Evolutionary conservation across 2,797 vertebrate genomes (phyloP).

Genomic region (Diplodus puntazzo): DNA sequence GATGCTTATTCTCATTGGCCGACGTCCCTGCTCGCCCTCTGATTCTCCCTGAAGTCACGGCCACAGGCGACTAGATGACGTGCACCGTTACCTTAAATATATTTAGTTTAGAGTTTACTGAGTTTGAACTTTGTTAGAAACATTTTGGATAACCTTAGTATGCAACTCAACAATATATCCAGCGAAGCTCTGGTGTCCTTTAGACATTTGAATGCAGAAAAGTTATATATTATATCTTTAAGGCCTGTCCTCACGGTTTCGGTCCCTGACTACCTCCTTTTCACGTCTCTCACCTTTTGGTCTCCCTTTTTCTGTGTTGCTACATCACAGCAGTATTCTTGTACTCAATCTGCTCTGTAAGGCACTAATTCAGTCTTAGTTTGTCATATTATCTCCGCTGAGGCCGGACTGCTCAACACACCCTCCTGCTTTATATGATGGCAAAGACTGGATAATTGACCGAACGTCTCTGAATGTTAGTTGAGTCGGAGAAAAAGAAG

Average conservation of each 20-base stretch:
- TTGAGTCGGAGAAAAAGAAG: conserved; percentile 43
- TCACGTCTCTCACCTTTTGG: neutral
- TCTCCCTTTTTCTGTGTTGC: neutral
- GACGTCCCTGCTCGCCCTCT: too few species aligned
- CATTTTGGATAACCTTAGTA: too few species aligned
- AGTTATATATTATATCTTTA: neutral
- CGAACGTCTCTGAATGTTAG: conserved; percentile 39
- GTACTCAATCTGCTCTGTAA: conserved; percentile 2
- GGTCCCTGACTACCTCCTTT: neutral
- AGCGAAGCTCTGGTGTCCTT: too few species aligned
- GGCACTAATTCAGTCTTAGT: conserved; percentile 2
- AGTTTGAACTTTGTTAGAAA: too few species aligned
- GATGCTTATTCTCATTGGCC: too few species aligned
- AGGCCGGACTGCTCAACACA: conserved; percentile 18
- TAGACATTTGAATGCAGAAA: too few species aligned
- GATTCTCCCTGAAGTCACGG: too few species aligned
- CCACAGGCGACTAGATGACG: too few species aligned
- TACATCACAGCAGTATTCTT: neutral
- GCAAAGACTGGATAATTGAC: conserved; percentile 24
- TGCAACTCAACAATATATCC: too few species aligned
- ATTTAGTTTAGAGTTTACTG: too few species aligned
- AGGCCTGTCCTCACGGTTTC: neutral
- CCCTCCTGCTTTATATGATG: conserved; percentile 12
- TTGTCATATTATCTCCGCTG: neutral
- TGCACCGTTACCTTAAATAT: too few species aligned